Evolutionary conservation across 2,888 invertebrate genomes (phyloP), one percentile per base, ranked within the genome.

Genomic region (Athalia circularis): DNA sequence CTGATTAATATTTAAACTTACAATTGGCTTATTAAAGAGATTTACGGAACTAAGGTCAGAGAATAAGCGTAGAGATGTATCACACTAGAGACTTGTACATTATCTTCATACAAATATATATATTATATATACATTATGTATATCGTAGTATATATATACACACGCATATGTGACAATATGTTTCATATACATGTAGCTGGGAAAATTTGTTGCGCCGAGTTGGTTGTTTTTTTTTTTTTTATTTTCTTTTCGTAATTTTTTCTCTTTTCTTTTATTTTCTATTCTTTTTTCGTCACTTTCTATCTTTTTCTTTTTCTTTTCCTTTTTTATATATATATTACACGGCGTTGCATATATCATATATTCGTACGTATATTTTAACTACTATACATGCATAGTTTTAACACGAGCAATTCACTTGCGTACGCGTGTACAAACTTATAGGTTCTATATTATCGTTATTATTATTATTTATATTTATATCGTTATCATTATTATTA

Each of bases 61-160:
- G 88, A 87, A 65, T 88, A 88, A 88, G 88, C 88, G 88, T 88
- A 88, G 87, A 88, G 88, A 88, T 88, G 86, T 88, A 88, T 88
- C 88, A 88, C 88, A 88, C 88, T 88, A 88, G 87, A 87, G 85
- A 87, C 87, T 87, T 87, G 87, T 87, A 87, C 85, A 86, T 85
- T 86, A 88, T 86, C 87, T 86, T 87, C 88, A 87, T 88, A 86
- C 85, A 81, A 84, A 85, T 84, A 85, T 87, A 86, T 83, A 82
- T 84, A 80, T 82, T 82, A 57, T 72, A 57, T 72, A 57, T 72
- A 15, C 47, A 57, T 8, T 65, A 43, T 65, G 47, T n/a, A 43
- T 65, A 43, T 65, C 9, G 15, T 7, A 43, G 47, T 47, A 13
- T 70, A 43, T 70, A 70, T 54, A 29, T 72, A 57, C n/a, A 43